Conservation (phyloP, 1,140 invertebrate genomes). For the Berghia stephanieae region DNA sequence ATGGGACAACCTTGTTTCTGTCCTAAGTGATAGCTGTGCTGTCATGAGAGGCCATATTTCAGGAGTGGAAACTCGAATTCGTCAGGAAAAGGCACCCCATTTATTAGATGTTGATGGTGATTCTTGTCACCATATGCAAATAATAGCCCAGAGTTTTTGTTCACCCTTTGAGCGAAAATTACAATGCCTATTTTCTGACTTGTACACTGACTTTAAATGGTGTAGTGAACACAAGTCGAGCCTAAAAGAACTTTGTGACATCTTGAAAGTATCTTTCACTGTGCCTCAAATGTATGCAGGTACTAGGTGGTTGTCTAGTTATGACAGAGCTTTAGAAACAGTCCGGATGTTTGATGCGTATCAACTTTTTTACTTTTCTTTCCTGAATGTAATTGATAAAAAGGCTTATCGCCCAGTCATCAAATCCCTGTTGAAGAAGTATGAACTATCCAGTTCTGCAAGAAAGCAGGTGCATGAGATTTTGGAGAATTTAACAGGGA, state of each 20-base stretch:
- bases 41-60: conserved; percentile 50
- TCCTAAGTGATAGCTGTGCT: conserved; percentile 51
- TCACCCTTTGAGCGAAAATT: conserved; percentile 41
- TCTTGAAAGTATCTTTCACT: conserved; percentile 39
- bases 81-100: conserved; percentile 38
- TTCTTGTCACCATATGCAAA: conserved; percentile 50
- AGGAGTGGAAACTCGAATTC: conserved; percentile 45
- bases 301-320: conserved; percentile 47
- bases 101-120: conserved; percentile 55
- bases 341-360: conserved; percentile 34
- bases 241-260: conserved; percentile 43
- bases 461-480: conserved; percentile 25
- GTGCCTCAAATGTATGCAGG: conserved; percentile 39
- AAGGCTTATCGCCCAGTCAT: not conserved
- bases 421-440: conserved; percentile 12
- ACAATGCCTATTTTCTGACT: conserved; percentile 39
- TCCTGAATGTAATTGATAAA: conserved; percentile 21
- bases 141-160: conserved; percentile 46
- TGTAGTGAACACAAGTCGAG: conserved; percentile 37
- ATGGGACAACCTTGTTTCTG: conserved; percentile 47
- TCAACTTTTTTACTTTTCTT: conserved; percentile 40
- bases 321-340: conserved; percentile 41
- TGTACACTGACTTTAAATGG: conserved; percentile 52
- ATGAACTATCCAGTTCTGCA: not conserved
- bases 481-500: conserved; percentile 10